Conservation (phyloP, 2,113 vertebrate species). For the Corapipo altera region DNA sequence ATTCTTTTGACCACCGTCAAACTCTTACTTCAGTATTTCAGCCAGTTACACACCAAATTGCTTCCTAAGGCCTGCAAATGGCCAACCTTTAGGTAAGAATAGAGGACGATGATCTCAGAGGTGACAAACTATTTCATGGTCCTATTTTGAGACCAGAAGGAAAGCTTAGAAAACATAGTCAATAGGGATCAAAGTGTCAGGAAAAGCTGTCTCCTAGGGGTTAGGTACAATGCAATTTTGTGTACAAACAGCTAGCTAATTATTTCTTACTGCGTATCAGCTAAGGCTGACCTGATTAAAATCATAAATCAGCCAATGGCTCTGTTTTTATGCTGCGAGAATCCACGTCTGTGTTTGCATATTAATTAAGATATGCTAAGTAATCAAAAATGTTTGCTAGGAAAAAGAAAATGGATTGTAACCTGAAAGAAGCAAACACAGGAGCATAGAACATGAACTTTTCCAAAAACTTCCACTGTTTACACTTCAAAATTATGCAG, state of each 20-base stretch:
- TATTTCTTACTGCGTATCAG: conserved; percentile 60
- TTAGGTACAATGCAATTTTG: conserved; percentile 6
- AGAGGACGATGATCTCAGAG: neutral
- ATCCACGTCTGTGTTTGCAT: conserved; percentile 17
- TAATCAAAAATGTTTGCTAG: conserved; percentile 25
- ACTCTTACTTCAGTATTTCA: neutral
- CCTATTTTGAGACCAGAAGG: neutral
- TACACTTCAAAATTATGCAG: neutral
- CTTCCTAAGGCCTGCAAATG: neutral
- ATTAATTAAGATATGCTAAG: conserved; percentile 41
- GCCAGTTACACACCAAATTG: neutral
- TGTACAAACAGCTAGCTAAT: conserved; percentile 50
- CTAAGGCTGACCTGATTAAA: conserved; percentile 66
- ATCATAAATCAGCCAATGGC: conserved; percentile 54
- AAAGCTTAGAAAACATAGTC: conserved; percentile 25
- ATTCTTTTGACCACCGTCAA: neutral
- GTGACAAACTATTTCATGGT: neutral
- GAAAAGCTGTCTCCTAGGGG: conserved; percentile 14
- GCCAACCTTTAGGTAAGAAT: neutral
- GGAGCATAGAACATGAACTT: neutral
- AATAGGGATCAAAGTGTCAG: conserved; percentile 13
- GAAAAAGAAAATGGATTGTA: neutral
- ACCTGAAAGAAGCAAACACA: neutral
- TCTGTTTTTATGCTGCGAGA: conserved; percentile 26
- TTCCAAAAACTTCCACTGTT: neutral